Base-by-base conservation (phyloP, 2,888 invertebrate species). In the Campoplex capitator region DNA sequence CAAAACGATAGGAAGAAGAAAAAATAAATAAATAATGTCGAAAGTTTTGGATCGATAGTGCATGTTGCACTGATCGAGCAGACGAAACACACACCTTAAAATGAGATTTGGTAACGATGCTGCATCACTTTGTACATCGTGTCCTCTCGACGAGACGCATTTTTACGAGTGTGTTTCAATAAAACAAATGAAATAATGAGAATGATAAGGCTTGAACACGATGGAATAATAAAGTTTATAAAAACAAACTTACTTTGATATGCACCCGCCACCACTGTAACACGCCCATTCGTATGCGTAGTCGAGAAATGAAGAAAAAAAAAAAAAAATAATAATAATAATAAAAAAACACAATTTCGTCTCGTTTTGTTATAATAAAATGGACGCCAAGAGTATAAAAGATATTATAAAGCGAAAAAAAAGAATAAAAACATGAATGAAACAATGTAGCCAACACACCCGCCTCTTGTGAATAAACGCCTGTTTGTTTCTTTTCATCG, bases 401-500 rank as follows among this genome's bases (percentile, higher is more conserved):
- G 84, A 81, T 86, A 89, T 86, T 88, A 85, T 90, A 91, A 91
- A 92, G 91, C 92, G 42, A 42, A 81, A 67, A 56, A 70, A 56
- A 56, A 32, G 38, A 38, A 38, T 38, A 38, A 79, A 32, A 71
- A 92, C 92, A 90, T 90, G 92, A 93, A 92, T 91, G 91, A 92
- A 92, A 89, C 89, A 89, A 91, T 94, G 93, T 94, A 94, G 93
- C 93, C 75, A 75, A 81, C 73, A 93, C 92, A 94, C 93, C 92
- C 93, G 94, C 94, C 94, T 94, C 94, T 94, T 94, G 94, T 94
- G 94, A 94, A 94, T 94, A 94, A 94, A 94, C 94, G 93, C 93
- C 94, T 94, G 92, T 94, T 94, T 93, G 94, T 94, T 94, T 94
- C 94, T 94, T 94, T 94, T 93, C 91, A 92, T 42, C 16, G 23